Evolutionary conservation across 1,140 invertebrate species (phyloP), one percentile per base, ranked within the genome.

Genomic region (Hyles vespertilio): DNA sequence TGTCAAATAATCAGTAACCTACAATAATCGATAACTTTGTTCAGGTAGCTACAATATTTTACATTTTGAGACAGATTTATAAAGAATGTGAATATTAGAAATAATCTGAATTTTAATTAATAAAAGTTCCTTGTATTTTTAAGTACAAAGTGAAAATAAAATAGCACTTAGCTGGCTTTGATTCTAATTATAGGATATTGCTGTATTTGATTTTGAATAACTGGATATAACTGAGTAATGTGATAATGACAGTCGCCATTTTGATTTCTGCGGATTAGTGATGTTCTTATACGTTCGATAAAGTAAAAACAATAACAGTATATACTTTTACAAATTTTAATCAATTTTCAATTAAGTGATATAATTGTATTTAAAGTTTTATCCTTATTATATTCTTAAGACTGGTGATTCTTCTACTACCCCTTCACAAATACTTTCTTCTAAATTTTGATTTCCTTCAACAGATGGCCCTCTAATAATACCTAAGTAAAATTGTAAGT

Each of bases 101-200:
- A 36, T 36, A 36, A 4, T 36, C 36, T 36, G 36, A 36, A 36
- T 36, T 36, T 36, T 4, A 36, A 36, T 4, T 36, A 36, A 36
- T 36, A 36, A 36, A 36, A 36, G 3, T 36, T 7, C 36, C 36
- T 36, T 36, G n/a, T 36, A 36, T 36, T 4, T 36, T 36, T 36
- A 7, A 56, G 58, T 62, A 60, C 33, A 61, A 57, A 59, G 64
- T 63, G 59, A 65, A 63, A 65, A 67, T 58, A 65, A 60, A 60
- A 59, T 46, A 33, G 61, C 51, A 56, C 48, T 56, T 56, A 56
- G 55, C 46, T 48, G 55, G 48, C 32, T 56, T 56, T 49, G 55
- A 57, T 49, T 57, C 61, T 46, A 58, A 56, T 22, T 52, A 58
- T 56, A 8, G 52, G 56, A 48, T 32, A 51, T 36, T 4, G 36